Percentiles rank a stretch among this genome's conserved stretches.
Evolutionary conservation across 2,888 invertebrate genomes (phyloP).

Genomic region (Agrypnus murinus): DNA sequence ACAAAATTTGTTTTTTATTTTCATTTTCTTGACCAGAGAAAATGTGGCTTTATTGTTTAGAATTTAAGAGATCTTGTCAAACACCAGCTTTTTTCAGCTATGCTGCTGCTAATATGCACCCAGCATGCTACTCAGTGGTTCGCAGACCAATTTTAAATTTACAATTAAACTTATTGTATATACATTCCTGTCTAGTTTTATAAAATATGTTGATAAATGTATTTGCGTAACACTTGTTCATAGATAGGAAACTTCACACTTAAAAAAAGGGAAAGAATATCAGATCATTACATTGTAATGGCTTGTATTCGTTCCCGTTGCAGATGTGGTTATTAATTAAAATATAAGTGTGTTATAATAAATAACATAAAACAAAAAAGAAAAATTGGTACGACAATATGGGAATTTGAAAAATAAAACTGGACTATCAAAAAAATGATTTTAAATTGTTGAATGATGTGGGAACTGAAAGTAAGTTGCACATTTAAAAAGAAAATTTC

Average conservation of each 20-base stretch:
- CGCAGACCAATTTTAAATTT: constrained; percentile 57
- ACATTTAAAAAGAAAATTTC: constrained; percentile 46
- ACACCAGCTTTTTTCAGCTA: constrained; percentile 60
- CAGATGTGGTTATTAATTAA: constrained; percentile 35
- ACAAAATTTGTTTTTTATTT: no score
- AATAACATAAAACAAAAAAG: constrained; percentile 32
- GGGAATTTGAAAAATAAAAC: constrained; percentile 44
- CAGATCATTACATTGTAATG: constrained; percentile 19
- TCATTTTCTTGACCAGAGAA: constrained; percentile 37
- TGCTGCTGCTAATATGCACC: constrained; percentile 56
- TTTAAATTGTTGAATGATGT: constrained; percentile 47
- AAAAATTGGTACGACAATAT: constrained; percentile 51
- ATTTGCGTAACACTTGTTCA: constrained; percentile 43
- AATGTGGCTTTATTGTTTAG: constrained; percentile 50
- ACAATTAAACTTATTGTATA: constrained; percentile 48
- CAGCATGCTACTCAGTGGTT: constrained; percentile 56
- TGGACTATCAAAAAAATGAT: constrained; percentile 42
- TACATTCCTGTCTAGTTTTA: constrained; percentile 49
- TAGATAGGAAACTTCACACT: constrained; percentile 40
- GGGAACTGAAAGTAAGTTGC: constrained; percentile 42
- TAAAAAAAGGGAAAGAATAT: constrained; percentile 19
- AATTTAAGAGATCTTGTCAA: constrained; percentile 54
- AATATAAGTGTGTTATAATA: constrained; percentile 33
- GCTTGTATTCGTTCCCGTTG: constrained; percentile 16
- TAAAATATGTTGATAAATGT: constrained; percentile 47